phyloP scores from a whole-genome alignment of 2,797 vertebrate species.

The Crocidura indochinensis region DNA sequence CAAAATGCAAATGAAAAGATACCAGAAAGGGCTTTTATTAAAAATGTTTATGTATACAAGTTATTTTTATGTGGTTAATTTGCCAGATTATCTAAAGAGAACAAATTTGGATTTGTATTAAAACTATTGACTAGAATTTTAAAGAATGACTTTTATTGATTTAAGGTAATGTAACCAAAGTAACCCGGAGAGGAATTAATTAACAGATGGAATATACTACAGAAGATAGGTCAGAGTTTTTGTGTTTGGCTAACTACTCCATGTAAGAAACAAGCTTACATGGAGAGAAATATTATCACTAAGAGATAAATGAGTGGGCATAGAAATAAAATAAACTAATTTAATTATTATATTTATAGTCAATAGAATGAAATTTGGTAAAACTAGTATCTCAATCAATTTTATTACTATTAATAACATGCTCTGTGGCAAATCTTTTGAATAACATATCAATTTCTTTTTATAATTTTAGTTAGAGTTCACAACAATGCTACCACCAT shows the following conservation, averaged over 20 bases:
- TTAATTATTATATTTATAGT: not conserved
- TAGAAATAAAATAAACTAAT: not conserved
- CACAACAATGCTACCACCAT: too few species aligned
- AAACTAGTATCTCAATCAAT: not conserved
- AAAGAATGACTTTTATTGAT: constrained; percentile 10
- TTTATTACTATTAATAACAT: not conserved
- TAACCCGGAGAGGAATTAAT: constrained; percentile 45
- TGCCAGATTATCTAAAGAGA: not conserved
- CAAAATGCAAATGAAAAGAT: not conserved
- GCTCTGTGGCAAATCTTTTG: not conserved
- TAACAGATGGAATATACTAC: not conserved
- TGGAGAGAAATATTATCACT: constrained; percentile 13
- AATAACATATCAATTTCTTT: not conserved
- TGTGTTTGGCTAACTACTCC: constrained; percentile 29
- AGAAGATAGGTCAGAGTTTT: constrained; percentile 5
- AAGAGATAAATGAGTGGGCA: not conserved
- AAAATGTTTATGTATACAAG: not conserved
- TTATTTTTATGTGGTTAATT: not conserved
- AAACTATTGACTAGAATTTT: constrained; percentile 18
- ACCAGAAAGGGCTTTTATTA: not conserved
- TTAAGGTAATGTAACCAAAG: not conserved
- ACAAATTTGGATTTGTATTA: constrained; percentile 1
- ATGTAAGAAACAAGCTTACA: not conserved
- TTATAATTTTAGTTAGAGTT: not conserved
- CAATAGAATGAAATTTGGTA: not conserved